These are phyloP conservation scores for Muscicapa striata DNA, from an alignment of 2,797 vertebrate genomes.

Conservation along the genomic window DNA sequence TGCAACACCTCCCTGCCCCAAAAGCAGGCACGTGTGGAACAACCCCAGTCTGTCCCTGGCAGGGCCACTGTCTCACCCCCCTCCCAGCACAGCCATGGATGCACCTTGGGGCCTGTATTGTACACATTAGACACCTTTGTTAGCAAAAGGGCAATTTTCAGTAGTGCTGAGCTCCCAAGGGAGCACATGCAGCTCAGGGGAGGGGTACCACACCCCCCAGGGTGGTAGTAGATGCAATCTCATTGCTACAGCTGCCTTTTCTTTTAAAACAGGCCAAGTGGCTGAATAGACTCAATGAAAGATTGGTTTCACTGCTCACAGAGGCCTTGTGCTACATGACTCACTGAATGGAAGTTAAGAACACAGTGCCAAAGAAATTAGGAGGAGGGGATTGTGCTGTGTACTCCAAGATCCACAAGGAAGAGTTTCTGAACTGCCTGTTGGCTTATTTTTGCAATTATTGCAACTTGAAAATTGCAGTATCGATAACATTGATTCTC, in stretches of 20 bases:
- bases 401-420: background rate
- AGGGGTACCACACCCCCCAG: background rate
- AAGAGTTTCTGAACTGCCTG: background rate
- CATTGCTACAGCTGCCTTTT: background rate
- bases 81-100: background rate
- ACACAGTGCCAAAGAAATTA: background rate
- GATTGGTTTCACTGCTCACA: background rate
- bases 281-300: background rate
- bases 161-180: background rate
- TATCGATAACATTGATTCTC: background rate
- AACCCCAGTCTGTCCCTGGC: background rate
- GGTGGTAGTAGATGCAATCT: background rate
- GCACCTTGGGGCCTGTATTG: background rate
- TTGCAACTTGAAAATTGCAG: background rate
- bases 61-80: background rate
- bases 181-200: background rate
- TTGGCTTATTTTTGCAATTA: background rate
- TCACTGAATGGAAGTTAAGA: background rate
- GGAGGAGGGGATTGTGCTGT: background rate
- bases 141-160: background rate
- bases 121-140: background rate
- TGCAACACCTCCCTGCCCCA: background rate
- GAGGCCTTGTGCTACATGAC: background rate
- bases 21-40: background rate
- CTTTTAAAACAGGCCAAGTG: background rate